A percentile compares a stretch with the other conserved stretches of the same genome.
These are phyloP conservation scores for Trialeurodes vaporariorum DNA, from an alignment of 1,140 invertebrate species.

Conservation along the genomic window DNA sequence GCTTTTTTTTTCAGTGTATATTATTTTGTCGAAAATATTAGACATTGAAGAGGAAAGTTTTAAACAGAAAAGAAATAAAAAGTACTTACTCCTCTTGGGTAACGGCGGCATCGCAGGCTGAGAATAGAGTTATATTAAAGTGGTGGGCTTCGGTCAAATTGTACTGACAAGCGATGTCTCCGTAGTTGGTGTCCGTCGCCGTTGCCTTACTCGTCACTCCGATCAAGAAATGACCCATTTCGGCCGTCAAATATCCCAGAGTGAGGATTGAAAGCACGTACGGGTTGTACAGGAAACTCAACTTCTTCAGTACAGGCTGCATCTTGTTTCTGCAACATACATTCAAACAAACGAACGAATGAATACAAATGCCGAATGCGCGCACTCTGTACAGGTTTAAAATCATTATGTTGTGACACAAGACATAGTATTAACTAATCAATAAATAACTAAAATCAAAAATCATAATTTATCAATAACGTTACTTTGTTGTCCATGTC, in stretches of 20 bases:
- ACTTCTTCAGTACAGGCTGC: slow-evolving; percentile 40
- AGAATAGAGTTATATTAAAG: slow-evolving; percentile 42
- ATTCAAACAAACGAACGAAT: no score
- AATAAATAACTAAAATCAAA: no score
- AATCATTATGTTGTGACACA: no score
- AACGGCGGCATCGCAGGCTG: slow-evolving; percentile 49
- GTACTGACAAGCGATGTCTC: slow-evolving; percentile 73
- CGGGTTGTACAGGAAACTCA: slow-evolving; percentile 54
- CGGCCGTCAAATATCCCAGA: slow-evolving; percentile 67
- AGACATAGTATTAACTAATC: no score
- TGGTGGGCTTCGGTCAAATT: slow-evolving; percentile 41
- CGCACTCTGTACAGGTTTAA: no score
- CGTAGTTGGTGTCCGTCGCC: slow-evolving; percentile 72
- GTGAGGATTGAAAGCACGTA: slow-evolving; percentile 66
- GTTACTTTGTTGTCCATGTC: no score
- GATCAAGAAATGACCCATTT: slow-evolving; percentile 76
- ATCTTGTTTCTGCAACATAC: slow-evolving; percentile 18
- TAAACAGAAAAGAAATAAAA: no score
- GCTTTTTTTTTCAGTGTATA: no score
- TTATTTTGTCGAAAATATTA: no score
- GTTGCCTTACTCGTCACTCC: slow-evolving; percentile 75
- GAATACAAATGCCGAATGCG: no score
- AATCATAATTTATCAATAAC: no score
- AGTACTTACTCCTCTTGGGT: slow-evolving; percentile 46
- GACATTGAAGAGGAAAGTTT: no score